Percentiles rank a stretch among this genome's conserved stretches.
Conservation (phyloP, 2,888 invertebrate species). For the Drosophila paranaensis region DNA sequence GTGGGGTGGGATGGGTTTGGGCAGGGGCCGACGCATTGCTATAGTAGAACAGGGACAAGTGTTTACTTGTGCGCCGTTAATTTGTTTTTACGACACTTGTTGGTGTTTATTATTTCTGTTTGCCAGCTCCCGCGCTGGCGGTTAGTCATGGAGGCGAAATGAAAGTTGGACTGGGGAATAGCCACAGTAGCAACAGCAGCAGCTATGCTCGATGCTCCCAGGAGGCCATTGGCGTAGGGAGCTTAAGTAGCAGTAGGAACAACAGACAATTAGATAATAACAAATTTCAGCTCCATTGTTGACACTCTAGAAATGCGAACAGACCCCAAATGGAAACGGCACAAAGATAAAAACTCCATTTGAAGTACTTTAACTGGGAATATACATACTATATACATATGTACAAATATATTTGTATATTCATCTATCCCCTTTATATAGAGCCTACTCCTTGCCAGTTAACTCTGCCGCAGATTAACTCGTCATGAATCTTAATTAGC, state of each 20-base stretch:
- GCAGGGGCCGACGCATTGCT: not conserved
- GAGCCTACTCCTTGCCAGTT: conserved; percentile 29
- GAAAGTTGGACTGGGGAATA: conserved; percentile 2
- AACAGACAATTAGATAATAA: conserved; percentile 63
- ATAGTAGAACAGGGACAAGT: conserved; percentile 51
- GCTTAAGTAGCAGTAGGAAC: conserved; percentile 23
- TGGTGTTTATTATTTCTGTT: conserved; percentile 71
- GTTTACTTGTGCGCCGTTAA: conserved; percentile 71
- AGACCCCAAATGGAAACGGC: conserved; percentile 17
- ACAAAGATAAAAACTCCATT: conserved; percentile 38
- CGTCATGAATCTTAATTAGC: conserved; percentile 64
- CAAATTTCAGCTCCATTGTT: conserved; percentile 58
- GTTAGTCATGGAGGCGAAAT: conserved; percentile 40
- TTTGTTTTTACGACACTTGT: conserved; percentile 72
- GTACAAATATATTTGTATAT: not conserved
- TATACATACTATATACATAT: not conserved
- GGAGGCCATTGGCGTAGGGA: conserved; percentile 37
- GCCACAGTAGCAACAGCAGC: not conserved
- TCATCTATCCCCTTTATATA: not conserved
- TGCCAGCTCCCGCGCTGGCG: conserved; percentile 63
- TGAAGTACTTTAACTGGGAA: conserved; percentile 19
- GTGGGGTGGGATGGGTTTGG: not conserved
- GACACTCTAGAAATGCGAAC: conserved; percentile 44
- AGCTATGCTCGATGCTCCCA: conserved; percentile 29
- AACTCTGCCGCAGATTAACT: conserved; percentile 53